Base-by-base conservation (phyloP, 1,140 invertebrate genomes). In the Streblospio benedicti region DNA sequence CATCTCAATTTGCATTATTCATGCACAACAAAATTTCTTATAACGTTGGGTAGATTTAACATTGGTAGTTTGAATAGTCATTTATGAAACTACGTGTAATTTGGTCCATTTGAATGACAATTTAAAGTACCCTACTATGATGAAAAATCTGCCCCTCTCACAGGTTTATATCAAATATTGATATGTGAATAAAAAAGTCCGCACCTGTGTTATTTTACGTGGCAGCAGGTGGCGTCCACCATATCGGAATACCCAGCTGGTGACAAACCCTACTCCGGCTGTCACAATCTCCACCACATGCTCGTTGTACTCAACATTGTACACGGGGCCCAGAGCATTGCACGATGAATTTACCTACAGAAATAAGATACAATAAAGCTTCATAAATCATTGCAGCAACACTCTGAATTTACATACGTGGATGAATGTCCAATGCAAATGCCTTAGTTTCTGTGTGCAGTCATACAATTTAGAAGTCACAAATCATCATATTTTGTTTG, bases 191-290 rank as follows among this genome's bases (percentile, higher is more conserved):
- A 27, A 4, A 4, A 27, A 47, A n/a, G 27, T n/a, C 4, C 44
- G n/a, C 4, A 20, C 44, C 18, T n/a, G 18, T 18, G 44, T 47
- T 9, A 25, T 61, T 57, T 69, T 69, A 27, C 71, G 59, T 12
- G 75, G 71, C 47, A 75, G 71, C 5, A 75, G 57, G 65, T 75
- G 70, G 32, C 73, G 63, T 9, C 71, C 71, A 14, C 71, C 71
- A 64, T 75, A 76, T 1, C 75, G 67, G 58, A 76, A 75, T 33
- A 67, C 64, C 71, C 72, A 75, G 28, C 62, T 64, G 28, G 69
- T 69, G 49, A 75, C 65, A 54, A 67, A 74, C 14, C 71, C 67
- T 20, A 65, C 64, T 45, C 72, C 71, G 31, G 70, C 63, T 35
- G 70, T 71, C 33, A 76, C 60, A 23, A 74, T 65, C 57, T 76